Conservation (phyloP, 2,888 invertebrate genomes). For the Synergus laeviventris region DNA sequence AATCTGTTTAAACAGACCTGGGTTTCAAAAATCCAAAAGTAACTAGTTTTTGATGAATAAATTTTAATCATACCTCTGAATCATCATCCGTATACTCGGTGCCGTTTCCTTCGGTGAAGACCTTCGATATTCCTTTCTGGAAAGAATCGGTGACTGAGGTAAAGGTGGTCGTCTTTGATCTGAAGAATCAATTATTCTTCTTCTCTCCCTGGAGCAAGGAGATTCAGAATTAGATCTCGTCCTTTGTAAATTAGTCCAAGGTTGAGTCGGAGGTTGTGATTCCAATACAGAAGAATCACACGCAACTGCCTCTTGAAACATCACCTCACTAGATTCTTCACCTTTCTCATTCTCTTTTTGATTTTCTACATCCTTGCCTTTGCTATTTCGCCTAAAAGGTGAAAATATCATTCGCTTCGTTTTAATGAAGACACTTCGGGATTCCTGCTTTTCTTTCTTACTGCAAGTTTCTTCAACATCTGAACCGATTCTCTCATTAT, state of each 20-base stretch:
- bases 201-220: conserved; percentile 40
- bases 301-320: background rate
- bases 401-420: conserved; percentile 89
- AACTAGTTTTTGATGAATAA: background rate
- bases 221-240: conserved; percentile 58
- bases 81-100: conserved; percentile 84
- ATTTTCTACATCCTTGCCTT: conserved; percentile 33
- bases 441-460: conserved; percentile 59
- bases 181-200: background rate
- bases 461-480: background rate
- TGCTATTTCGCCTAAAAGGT: conserved; percentile 80
- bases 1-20: conserved; percentile 57
- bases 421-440: conserved; percentile 85
- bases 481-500: conserved; percentile 22
- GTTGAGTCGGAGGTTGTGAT: conserved; percentile 15
- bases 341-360: conserved; percentile 22
- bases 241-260: conserved; percentile 41
- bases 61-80: conserved; percentile 79
- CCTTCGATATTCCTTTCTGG: conserved; percentile 59
- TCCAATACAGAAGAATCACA: background rate
- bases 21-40: background rate
- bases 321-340: background rate
- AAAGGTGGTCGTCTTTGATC: conserved; percentile 19
- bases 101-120: conserved; percentile 81
- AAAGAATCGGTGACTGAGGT: conserved; percentile 33